Percentiles rank a stretch among this genome's conserved stretches.
phyloP scores from a whole-genome alignment of 2,797 vertebrate genomes.

The Chromobotia macracanthus region DNA sequence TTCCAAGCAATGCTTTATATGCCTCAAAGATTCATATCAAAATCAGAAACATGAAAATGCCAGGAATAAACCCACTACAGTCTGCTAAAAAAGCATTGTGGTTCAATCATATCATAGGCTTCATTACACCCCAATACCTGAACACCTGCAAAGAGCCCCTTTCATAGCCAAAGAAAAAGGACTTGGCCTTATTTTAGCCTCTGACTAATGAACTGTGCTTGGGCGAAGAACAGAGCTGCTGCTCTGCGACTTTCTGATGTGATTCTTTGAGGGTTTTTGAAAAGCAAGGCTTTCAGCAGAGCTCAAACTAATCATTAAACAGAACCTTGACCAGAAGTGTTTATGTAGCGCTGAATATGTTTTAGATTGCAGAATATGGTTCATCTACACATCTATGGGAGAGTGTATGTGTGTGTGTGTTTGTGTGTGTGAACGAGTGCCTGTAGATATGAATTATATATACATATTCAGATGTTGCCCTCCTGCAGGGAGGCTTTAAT shows the following conservation, averaged over 20 bases:
- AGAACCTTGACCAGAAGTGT: conserved; percentile 51
- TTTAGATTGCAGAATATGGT: conserved; percentile 30
- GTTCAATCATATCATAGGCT: conserved; percentile 48
- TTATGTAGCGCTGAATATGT: conserved; percentile 35
- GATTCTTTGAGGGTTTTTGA: conserved; percentile 34
- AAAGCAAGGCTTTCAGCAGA: conserved; percentile 30
- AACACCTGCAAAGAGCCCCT: conserved; percentile 33
- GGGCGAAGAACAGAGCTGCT: not conserved
- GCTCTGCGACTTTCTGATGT: not conserved
- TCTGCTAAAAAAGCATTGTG: conserved; percentile 40
- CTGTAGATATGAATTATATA: conserved; percentile 79
- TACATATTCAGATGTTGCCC: conserved; percentile 77
- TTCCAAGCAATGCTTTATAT: conserved; percentile 35
- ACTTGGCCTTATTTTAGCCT: conserved; percentile 25
- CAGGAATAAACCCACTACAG: conserved; percentile 46
- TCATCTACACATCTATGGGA: conserved; percentile 28
- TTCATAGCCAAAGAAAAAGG: conserved; percentile 33
- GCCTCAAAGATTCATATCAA: conserved; percentile 43
- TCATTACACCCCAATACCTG: conserved; percentile 41
- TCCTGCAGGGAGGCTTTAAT: conserved; percentile 79
- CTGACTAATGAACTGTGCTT: conserved; percentile 7
- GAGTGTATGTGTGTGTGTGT: conserved; percentile 20
- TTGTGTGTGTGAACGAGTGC: conserved; percentile 45
- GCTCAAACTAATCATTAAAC: conserved; percentile 41
- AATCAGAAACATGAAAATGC: conserved; percentile 42